Base-by-base conservation (phyloP, 2,888 invertebrate species). In the Thecophora atra region DNA sequence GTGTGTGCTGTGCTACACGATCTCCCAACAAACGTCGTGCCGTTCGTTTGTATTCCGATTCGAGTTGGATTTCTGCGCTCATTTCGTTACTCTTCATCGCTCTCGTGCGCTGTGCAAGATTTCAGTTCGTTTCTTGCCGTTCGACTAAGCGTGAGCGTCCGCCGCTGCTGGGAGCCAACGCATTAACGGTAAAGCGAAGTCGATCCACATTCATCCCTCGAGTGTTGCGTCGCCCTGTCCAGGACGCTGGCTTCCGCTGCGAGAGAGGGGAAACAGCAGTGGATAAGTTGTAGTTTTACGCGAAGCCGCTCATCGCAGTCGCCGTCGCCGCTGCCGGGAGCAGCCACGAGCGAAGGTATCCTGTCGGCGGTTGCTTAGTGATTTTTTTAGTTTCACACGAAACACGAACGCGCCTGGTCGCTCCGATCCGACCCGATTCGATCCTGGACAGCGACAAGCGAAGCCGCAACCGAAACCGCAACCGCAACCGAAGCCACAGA, bases 381-480 rank as follows among this genome's bases (percentile, higher is more conserved):
- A 74, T 77, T 77, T 78, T n/a, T 79, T 85, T 82, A 86, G 86
- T 86, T 86, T 85, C 84, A 79, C 77, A 79, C 79, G 85, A 84
- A 84, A 85, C 85, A 84, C 82, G 84, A 84, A 82, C 83, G 84
- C 81, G 85, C 78, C 79, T 80, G 81, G 82, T 75, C 77, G 76
- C 62, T 13, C 6, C 47, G 44, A 7, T 13, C 44, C 13, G 44
- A n/a, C n/a, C n/a, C n/a, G n/a, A n/a, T n/a, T n/a, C n/a, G 37
- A 37, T 37, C 37, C 37, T 37, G 37, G 37, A 8, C 37, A 37
- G 37, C 37, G 37, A 37, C 3, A 37, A 37, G 3, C n/a, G n/a
- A n/a, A n/a, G n/a, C n/a, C n/a, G n/a, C n/a, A n/a, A n/a, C n/a
- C n/a, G n/a, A n/a, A n/a, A n/a, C n/a, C n/a, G n/a, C n/a, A n/a